phyloP scores from a whole-genome alignment of 2,888 invertebrate genomes.

The Mellilla xanthometata region DNA sequence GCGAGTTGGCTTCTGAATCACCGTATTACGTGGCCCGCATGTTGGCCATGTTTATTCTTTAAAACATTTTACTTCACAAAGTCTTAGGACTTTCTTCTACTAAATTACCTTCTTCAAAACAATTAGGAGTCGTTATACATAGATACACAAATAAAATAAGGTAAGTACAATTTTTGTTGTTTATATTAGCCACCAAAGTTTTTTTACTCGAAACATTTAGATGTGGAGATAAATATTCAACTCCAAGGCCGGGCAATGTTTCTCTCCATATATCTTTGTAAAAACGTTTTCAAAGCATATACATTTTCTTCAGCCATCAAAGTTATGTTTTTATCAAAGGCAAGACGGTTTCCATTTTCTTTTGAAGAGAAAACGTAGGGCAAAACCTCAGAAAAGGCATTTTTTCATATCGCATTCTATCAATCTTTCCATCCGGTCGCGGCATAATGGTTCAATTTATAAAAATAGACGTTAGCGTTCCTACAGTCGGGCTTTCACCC shows the following conservation, averaged over 20 bases:
- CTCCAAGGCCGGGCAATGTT: too few species aligned
- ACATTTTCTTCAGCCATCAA: conserved; percentile 14
- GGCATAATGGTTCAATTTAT: conserved; percentile 31
- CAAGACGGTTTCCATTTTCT: conserved; percentile 19
- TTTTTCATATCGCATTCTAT: conserved; percentile 34
- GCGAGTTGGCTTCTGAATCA: conserved; percentile 10
- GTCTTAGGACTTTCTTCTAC: too few species aligned
- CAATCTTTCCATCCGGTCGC: conserved; percentile 31
- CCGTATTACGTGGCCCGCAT: conserved; percentile 10
- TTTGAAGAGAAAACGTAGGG: conserved; percentile 18
- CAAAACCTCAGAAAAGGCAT: conserved; percentile 23
- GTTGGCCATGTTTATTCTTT: conserved; percentile 3
- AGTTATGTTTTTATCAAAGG: conserved; percentile 18
- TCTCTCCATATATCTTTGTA: background rate
- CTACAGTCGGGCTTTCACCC: background rate
- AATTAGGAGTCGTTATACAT: too few species aligned
- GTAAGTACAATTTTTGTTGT: too few species aligned
- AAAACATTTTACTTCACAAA: conserved; percentile 11
- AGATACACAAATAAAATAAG: too few species aligned
- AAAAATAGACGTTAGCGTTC: conserved; percentile 24
- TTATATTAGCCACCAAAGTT: too few species aligned
- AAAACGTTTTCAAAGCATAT: conserved; percentile 1
- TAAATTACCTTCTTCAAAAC: too few species aligned
- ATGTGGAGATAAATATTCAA: too few species aligned
- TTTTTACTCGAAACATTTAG: too few species aligned